These are phyloP conservation scores for Barypeithes pellucidus DNA, from an alignment of 2,888 invertebrate genomes.

Conservation along the genomic window DNA sequence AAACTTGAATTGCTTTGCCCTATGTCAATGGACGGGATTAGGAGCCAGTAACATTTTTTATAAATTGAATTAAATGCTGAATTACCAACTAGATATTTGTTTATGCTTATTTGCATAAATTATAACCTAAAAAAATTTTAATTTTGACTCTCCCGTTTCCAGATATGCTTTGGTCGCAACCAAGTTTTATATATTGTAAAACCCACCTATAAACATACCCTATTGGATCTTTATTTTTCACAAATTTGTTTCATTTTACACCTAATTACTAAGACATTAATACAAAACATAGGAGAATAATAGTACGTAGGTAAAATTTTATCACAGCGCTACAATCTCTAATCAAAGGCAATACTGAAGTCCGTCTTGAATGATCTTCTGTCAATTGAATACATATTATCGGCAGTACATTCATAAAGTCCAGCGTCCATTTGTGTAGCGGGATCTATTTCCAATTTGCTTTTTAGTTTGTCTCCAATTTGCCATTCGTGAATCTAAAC, in stretches of 20 bases:
- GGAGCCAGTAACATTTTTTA: too few species aligned
- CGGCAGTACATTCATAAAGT: constrained; percentile 94
- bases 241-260: background rate
- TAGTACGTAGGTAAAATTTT: background rate
- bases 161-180: too few species aligned
- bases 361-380: constrained; percentile 93
- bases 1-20: too few species aligned
- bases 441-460: constrained; percentile 95
- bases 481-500: constrained; percentile 91
- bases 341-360: constrained; percentile 93
- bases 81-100: too few species aligned
- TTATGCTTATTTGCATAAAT: too few species aligned
- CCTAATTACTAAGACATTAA: background rate
- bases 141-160: too few species aligned
- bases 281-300: constrained; percentile 4
- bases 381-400: constrained; percentile 95
- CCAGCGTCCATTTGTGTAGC: constrained; percentile 97
- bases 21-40: too few species aligned
- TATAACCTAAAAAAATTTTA: too few species aligned
- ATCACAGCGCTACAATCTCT: constrained; percentile 60
- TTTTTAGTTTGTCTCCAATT: constrained; percentile 88
- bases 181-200: too few species aligned
- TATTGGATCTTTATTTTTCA: background rate
- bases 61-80: too few species aligned
- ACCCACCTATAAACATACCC: background rate